Conservation (phyloP, 2,888 invertebrate species). For the Sminthurides aquaticus region DNA sequence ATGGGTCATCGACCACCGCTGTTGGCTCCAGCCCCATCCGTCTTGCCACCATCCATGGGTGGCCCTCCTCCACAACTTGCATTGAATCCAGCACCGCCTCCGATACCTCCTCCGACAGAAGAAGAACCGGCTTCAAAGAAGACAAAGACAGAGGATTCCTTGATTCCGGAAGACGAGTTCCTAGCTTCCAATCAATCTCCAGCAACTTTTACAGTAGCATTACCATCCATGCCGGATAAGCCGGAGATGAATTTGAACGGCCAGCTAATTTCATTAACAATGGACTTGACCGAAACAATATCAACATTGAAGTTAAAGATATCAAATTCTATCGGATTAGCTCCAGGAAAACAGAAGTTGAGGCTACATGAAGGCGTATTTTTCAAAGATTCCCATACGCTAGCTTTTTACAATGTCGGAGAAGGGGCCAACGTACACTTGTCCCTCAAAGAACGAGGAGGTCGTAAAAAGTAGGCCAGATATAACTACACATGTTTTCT, state of each 20-base stretch:
- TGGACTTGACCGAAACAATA: slow-evolving; percentile 72
- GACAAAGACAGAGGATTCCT: slow-evolving; percentile 76
- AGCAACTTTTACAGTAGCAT: slow-evolving; percentile 70
- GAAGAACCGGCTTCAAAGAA: slow-evolving; percentile 81
- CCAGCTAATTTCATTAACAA: slow-evolving; percentile 68
- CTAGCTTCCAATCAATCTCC: slow-evolving; percentile 64
- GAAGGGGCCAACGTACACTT: slow-evolving; percentile 76
- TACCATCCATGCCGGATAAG: slow-evolving; percentile 79
- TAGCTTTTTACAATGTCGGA: slow-evolving; percentile 92
- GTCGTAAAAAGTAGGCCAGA: slow-evolving; percentile 74
- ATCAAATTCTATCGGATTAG: slow-evolving; percentile 80
- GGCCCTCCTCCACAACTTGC: slow-evolving; percentile 47
- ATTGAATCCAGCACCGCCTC: slow-evolving; percentile 18
- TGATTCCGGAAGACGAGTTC: slow-evolving; percentile 82
- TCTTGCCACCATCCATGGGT: slow-evolving; percentile 49
- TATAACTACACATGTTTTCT: too few species aligned
- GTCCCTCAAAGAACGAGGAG: slow-evolving; percentile 94
- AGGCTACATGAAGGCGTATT: slow-evolving; percentile 96
- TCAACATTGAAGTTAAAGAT: slow-evolving; percentile 79
- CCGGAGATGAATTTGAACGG: slow-evolving; percentile 93
- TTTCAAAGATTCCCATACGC: slow-evolving; percentile 89
- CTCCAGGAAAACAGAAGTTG: slow-evolving; percentile 93
- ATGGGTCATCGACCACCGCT: slow-evolving; percentile 51
- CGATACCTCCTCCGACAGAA: slow-evolving; percentile 54
- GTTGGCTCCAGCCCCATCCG: slow-evolving; percentile 48